These are phyloP conservation scores for Myxocyprinus asiaticus DNA, from an alignment of 2,113 vertebrate species.

Conservation along the genomic window DNA sequence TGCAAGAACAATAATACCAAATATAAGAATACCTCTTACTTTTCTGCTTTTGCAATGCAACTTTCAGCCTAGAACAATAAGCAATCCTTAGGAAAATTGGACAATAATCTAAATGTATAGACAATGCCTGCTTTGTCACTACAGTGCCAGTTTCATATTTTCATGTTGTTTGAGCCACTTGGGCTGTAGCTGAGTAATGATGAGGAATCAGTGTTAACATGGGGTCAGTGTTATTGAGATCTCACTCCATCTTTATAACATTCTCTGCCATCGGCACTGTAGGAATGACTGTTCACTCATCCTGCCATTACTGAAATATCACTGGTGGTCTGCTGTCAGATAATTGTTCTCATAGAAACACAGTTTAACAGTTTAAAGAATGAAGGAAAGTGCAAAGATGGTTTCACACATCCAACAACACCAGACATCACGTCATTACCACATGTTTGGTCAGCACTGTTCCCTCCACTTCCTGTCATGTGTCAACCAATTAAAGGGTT, in stretches of 20 bases:
- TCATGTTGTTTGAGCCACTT: conserved; percentile 3
- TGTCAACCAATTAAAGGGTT: not conserved
- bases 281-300: not conserved
- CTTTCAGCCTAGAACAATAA: conserved; percentile 8
- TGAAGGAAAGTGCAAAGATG: conserved; percentile 51
- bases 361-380: conserved; percentile 56
- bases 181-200: conserved; percentile 28
- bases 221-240: conserved; percentile 3
- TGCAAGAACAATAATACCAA: not conserved
- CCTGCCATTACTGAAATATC: conserved; percentile 49
- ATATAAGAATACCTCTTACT: not conserved
- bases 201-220: not conserved
- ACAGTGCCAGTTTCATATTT: not conserved
- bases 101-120: not conserved
- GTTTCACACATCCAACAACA: not conserved
- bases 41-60: not conserved
- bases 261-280: conserved; percentile 7
- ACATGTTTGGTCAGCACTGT: not conserved
- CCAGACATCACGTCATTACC: not conserved
- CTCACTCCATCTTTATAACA: conserved; percentile 1
- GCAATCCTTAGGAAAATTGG: not conserved
- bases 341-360: conserved; percentile 60
- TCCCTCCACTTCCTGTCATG: not conserved
- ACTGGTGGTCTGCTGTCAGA: not conserved
- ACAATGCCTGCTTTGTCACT: conserved; percentile 11